Evolutionary conservation across 64 coral and sea anemone genomes (phyloP), one percentile per base, ranked within the genome.

Genomic region (Anthopleura sola): DNA sequence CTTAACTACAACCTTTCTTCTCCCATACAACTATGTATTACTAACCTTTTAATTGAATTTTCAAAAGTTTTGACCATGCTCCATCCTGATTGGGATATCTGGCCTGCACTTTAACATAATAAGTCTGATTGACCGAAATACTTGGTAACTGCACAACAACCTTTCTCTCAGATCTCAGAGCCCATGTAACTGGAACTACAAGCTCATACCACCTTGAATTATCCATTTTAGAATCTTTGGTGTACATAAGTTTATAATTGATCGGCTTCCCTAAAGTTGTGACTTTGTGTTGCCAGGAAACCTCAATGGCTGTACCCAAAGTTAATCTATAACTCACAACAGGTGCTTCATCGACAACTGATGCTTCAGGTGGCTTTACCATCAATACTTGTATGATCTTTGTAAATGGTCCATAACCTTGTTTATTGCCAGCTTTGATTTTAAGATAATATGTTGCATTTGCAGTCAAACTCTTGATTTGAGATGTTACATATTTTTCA

Each of bases 401-500:
- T 31, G 78, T 85, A 31, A 85, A 88, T 57, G 94, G 94, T 11
- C 94, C 94, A 87, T 92, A 92, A 3, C 87, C 94, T 49, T 80
- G 37, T 16, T 87, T 53, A 62, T 97, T 97, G 39, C 71, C 78
- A 34, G 90, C 90, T 47, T 86, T 85, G 18, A 97, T 85, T 86
- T 97, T 97, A 23, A 92, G 39, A 57, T 87, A 90, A 40, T 89
- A 97, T 36, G 84, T 87, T 38, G 57, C 58, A 68, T 92, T 89
- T 55, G 64, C 49, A 48, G 81, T 66, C 36, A 92, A 78, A 10
- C 20, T 68, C 53, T 32, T 31, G 17, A 97, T 51, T 21, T 8
- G 49, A 36, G 32, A 32, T 14, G 19, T 77, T 21, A 90, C 55
- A 66, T 14, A 23, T 51, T 92, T 89, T 37, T 36, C 74, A 29